phyloP scores from a whole-genome alignment of 2,797 vertebrate species.

The Tragelaphus eurycerus region DNA sequence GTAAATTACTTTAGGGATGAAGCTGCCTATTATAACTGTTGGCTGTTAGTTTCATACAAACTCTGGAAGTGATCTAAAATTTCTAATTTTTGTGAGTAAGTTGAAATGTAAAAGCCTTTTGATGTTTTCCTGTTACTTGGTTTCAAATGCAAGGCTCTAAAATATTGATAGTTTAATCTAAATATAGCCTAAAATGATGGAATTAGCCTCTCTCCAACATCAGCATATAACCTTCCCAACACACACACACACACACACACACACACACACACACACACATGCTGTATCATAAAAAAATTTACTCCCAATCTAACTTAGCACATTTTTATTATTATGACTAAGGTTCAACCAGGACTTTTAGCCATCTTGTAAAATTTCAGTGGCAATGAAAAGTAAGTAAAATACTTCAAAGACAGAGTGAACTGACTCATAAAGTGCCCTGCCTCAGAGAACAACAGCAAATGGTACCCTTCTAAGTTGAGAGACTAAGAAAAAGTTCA shows the following conservation, averaged over 20 bases:
- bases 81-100: background rate
- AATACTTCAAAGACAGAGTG: slow-evolving; percentile 48
- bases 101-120: background rate
- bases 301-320: background rate
- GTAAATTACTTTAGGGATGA: background rate
- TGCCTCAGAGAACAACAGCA: slow-evolving; percentile 48
- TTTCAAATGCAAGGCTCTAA: background rate
- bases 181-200: background rate
- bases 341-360: slow-evolving; percentile 21
- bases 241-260: background rate
- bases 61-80: background rate
- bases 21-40: background rate
- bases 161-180: background rate
- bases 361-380: slow-evolving; percentile 38
- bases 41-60: background rate
- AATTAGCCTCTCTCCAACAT: background rate
- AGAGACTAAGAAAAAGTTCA: slow-evolving; percentile 51
- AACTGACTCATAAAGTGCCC: slow-evolving; percentile 7
- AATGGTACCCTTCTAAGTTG: slow-evolving; percentile 41
- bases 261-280: background rate
- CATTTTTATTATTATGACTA: slow-evolving; percentile 12
- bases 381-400: slow-evolving; percentile 7
- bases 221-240: background rate
- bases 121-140: background rate
- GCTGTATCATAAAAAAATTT: background rate